Evolutionary conservation across 2,888 invertebrate genomes (phyloP), one percentile per base, ranked within the genome.

Genomic region (Chloromyia formosa): DNA sequence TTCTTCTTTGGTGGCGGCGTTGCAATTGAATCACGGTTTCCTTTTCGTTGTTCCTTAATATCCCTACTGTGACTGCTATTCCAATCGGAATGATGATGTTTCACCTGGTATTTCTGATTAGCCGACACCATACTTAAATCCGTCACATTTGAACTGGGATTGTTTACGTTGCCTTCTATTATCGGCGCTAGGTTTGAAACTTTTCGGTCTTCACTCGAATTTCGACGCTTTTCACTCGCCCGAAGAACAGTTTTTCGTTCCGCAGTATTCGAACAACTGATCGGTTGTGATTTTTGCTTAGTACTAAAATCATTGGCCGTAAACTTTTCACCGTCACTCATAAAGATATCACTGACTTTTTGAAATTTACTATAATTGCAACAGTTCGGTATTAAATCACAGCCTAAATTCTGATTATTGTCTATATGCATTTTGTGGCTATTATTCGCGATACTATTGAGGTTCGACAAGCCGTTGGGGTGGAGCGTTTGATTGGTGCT

Each of bases 1-100:
- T 92, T 91, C 87, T 92, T 92, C 86, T 92, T 92, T 58, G 92
- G 91, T 74, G 91, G 89, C 49, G 90, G 88, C 77, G 82, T 81
- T 22, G 73, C 68, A 53, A 72, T 45, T 42, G 18, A 12, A 27
- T 73, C 60, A 3, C 40, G 16, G 61, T 71, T 53, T 4, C 56
- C 42, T 10, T 10, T 16, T 22, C 66, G 45, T 27, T 35, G 40
- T 12, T 64, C 64, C 53, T 49, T 12, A 1, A 3, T 12, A 49
- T 49, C 22, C 20, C 2, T 7, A 40, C 40, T 40, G 16, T 40
- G 40, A 22, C 35, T 4, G 53, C 16, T 53, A 69, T 74, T 69
- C 60, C 45, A 66, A 35, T 35, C 27, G 27, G 27, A 4, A 35
- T 35, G 23, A 56, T 20, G 22, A n/a, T n/a, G n/a, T 74, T 22